Percentiles rank a stretch among this genome's conserved stretches.
Evolutionary conservation across 2,113 vertebrate species (phyloP).

Genomic region (Aepyceros melampus): DNA sequence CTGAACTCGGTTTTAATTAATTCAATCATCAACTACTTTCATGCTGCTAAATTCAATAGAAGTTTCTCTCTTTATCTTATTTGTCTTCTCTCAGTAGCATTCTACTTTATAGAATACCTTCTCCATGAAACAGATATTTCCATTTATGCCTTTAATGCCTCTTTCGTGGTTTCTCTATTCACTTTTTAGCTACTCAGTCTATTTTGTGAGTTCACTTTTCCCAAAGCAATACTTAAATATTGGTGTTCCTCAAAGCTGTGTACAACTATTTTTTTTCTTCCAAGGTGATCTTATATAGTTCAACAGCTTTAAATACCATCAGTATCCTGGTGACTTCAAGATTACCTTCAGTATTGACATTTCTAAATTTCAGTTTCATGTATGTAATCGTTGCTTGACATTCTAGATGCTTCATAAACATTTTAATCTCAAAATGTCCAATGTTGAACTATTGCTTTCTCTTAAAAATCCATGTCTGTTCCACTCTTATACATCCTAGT

Average conservation of each 20-base stretch:
- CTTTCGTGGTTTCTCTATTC: background rate
- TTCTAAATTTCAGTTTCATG: background rate
- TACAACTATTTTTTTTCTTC: background rate
- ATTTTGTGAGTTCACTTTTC: background rate
- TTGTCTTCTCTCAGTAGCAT: background rate
- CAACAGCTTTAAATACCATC: background rate
- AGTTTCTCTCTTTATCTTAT: background rate
- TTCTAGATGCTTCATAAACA: background rate
- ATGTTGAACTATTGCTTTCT: background rate
- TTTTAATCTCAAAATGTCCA: background rate
- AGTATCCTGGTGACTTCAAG: background rate
- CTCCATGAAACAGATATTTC: background rate
- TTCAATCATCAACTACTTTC: background rate
- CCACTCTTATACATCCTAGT: background rate
- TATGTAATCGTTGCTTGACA: background rate
- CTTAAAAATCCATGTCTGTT: background rate
- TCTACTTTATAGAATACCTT: background rate
- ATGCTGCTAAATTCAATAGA: background rate
- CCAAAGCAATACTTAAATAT: background rate
- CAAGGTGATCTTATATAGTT: background rate
- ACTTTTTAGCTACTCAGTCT: background rate
- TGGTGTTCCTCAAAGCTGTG: background rate
- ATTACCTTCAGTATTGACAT: background rate
- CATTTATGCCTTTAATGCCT: background rate
- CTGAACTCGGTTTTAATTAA: background rate